Evolutionary conservation across 2,797 vertebrate genomes (phyloP).

Genomic region (Sparus aurata): DNA sequence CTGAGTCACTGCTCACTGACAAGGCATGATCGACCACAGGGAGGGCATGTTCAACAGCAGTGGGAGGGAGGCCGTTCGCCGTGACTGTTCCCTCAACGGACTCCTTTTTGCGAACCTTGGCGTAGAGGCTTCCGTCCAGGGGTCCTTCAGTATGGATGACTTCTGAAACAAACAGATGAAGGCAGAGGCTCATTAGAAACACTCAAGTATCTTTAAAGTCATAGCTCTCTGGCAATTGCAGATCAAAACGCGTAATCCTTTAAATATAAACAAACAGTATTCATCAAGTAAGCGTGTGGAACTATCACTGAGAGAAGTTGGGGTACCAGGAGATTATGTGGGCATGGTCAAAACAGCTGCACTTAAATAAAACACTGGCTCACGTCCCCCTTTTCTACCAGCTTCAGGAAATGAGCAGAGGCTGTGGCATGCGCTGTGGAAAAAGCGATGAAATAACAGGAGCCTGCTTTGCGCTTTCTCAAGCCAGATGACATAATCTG

Average conservation of each 20-base stretch:
- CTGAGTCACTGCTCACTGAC: constrained; percentile 98
- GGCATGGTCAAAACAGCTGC: constrained; percentile 60
- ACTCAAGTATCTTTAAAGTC: constrained; percentile 26
- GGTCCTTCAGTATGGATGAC: constrained; percentile 97
- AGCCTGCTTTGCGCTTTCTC: constrained; percentile 55
- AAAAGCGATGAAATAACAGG: constrained; percentile 67
- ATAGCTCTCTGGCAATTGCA: neutral
- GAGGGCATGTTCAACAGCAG: constrained; percentile 78
- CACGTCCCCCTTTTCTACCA: constrained; percentile 67
- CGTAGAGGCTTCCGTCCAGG: constrained; percentile 97
- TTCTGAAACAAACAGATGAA: constrained; percentile 81
- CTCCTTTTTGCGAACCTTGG: constrained; percentile 98
- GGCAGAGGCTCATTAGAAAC: constrained; percentile 43
- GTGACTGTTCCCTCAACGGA: constrained; percentile 89
- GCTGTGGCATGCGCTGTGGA: constrained; percentile 69
- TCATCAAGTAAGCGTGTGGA: constrained; percentile 6
- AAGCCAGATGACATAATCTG: constrained; percentile 44
- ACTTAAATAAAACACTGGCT: constrained; percentile 71
- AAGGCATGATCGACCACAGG: constrained; percentile 93
- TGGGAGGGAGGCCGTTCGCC: constrained; percentile 84
- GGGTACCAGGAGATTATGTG: constrained; percentile 34
- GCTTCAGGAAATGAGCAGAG: constrained; percentile 76
- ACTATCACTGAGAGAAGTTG: constrained; percentile 20
- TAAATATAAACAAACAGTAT: constrained; percentile 17
- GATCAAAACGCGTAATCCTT: constrained; percentile 13